Conservation (phyloP, 2,113 vertebrate genomes). For the Eretmochelys imbricata region DNA sequence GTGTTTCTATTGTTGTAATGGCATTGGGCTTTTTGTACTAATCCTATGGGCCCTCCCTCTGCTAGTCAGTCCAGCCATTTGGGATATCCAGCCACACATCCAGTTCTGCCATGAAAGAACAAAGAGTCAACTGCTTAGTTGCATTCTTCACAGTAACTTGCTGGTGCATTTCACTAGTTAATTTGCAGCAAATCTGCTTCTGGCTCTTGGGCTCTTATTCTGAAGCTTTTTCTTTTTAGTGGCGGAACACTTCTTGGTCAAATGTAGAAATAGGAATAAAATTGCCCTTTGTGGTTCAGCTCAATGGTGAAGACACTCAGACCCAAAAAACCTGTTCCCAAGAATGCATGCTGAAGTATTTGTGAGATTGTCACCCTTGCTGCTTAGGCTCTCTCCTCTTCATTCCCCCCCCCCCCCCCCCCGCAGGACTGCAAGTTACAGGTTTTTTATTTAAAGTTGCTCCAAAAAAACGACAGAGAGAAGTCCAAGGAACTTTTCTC, state of each 20-base stretch:
- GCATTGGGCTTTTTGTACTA: background rate
- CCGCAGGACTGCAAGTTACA: background rate
- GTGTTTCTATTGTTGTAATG: background rate
- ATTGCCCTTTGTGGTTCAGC: background rate
- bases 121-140: background rate
- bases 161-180: background rate
- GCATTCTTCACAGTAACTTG: background rate
- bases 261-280: fast-evolving
- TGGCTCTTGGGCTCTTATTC: background rate
- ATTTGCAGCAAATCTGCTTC: background rate
- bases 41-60: background rate
- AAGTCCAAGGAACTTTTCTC: background rate
- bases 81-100: background rate
- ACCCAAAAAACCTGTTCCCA: background rate
- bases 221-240: background rate
- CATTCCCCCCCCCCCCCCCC: too few relatives aligned
- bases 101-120: background rate
- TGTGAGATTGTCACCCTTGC: background rate
- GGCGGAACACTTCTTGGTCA: background rate
- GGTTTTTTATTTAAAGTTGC: background rate
- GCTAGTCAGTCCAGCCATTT: background rate
- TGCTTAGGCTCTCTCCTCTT: background rate
- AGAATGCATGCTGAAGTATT: background rate
- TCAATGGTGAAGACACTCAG: background rate
- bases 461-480: background rate